These are phyloP conservation scores for Leuciscus idus DNA, from an alignment of 2,113 vertebrate species.

Conservation along the genomic window DNA sequence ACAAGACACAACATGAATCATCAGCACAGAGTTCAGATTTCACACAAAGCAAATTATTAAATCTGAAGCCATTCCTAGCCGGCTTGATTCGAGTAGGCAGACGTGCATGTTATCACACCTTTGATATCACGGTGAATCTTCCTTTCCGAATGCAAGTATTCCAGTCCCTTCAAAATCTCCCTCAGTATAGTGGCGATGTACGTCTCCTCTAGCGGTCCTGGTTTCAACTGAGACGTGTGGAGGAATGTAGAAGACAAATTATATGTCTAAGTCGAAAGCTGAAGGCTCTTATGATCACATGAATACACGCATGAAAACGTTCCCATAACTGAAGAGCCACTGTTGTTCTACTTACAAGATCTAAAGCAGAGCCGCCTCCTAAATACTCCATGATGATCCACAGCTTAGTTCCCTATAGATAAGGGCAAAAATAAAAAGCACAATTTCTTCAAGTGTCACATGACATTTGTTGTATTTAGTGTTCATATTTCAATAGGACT, in stretches of 20 bases:
- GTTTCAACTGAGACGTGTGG: conserved; percentile 81
- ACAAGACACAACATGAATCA: conserved; percentile 43
- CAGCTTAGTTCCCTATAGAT: conserved; percentile 81
- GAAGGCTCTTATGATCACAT: neutral
- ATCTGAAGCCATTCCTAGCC: neutral
- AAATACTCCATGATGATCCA: conserved; percentile 86
- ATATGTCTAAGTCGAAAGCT: neutral
- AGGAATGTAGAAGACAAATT: neutral
- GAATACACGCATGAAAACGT: neutral
- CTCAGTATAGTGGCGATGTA: conserved; percentile 95
- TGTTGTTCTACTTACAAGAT: conserved; percentile 81
- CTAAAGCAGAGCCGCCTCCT: conserved; percentile 88
- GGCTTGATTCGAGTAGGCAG: conserved; percentile 24
- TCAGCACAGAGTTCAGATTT: neutral
- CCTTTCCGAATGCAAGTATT: conserved; percentile 90
- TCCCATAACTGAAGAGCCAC: neutral
- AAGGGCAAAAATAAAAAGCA: neutral
- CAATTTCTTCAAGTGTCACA: neutral
- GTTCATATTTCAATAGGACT: neutral
- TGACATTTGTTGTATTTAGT: neutral
- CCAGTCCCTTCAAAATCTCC: conserved; percentile 91
- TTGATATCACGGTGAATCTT: conserved; percentile 99
- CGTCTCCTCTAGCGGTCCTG: conserved; percentile 95
- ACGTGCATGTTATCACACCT: conserved; percentile 74
- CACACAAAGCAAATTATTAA: neutral